Percentiles rank a stretch among this genome's conserved stretches.
phyloP scores from a whole-genome alignment of 2,113 vertebrate species.

The Vireo altiloquus region DNA sequence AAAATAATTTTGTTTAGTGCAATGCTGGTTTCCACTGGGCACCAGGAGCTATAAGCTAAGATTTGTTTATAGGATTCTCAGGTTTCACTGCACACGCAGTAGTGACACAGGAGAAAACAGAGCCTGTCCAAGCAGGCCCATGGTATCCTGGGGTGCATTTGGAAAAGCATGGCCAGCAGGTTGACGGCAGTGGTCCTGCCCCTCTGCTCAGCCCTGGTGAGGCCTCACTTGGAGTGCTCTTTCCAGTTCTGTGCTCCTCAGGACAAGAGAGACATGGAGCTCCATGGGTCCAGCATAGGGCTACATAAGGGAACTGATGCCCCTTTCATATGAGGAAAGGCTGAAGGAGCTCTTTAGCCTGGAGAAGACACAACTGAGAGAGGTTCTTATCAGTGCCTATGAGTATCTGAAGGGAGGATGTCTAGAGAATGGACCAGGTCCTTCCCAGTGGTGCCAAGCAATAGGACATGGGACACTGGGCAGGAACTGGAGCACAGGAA shows the following conservation, averaged over 20 bases:
- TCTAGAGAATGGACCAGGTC: background rate
- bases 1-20: background rate
- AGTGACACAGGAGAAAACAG: background rate
- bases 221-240: background rate
- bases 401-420: background rate
- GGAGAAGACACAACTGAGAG: background rate
- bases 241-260: background rate
- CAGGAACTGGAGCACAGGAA: background rate
- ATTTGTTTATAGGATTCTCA: background rate
- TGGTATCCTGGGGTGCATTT: background rate
- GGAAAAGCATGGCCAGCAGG: background rate
- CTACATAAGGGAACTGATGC: fast-evolving
- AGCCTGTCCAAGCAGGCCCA: background rate
- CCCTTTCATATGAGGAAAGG: background rate
- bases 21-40: background rate
- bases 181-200: too few species aligned
- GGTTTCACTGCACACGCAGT: background rate
- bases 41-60: background rate
- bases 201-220: background rate
- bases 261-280: background rate
- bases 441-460: background rate
- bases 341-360: background rate
- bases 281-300: background rate
- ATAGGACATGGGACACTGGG: too few species aligned
- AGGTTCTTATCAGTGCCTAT: background rate